These are phyloP conservation scores for Acrobasis repandana DNA, from an alignment of 2,888 invertebrate species.

Conservation along the genomic window DNA sequence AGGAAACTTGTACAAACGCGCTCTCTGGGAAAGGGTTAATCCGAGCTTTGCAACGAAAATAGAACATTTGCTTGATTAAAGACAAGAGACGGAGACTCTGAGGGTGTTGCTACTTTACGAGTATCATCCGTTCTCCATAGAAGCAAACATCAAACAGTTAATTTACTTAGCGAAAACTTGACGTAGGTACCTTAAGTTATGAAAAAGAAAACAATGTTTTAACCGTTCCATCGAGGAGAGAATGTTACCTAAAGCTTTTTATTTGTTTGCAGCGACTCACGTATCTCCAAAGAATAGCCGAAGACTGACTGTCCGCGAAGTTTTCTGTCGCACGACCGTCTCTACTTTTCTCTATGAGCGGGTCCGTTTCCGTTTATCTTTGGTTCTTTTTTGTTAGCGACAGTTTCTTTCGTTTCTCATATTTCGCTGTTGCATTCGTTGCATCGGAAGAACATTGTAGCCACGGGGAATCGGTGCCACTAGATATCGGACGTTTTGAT, in stretches of 20 bases:
- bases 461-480: constrained; percentile 32
- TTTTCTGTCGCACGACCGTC: constrained; percentile 68
- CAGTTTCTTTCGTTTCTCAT: constrained; percentile 69
- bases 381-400: constrained; percentile 69
- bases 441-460: constrained; percentile 51
- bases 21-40: constrained; percentile 59
- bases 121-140: constrained; percentile 38
- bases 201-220: constrained; percentile 25
- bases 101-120: constrained; percentile 41
- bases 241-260: constrained; percentile 29
- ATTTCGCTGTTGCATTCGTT: constrained; percentile 66
- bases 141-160: constrained; percentile 40
- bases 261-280: constrained; percentile 51
- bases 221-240: constrained; percentile 8
- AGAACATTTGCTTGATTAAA: constrained; percentile 66
- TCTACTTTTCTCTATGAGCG: constrained; percentile 74
- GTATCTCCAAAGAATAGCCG: constrained; percentile 56
- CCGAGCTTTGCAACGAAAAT: constrained; percentile 63
- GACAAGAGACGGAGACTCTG: constrained; percentile 47
- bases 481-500: constrained; percentile 29
- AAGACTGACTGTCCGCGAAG: constrained; percentile 63
- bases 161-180: constrained; percentile 32
- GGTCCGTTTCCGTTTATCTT: constrained; percentile 78
- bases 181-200: constrained; percentile 26
- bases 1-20: constrained; percentile 68